Evolutionary conservation across 35 echinoderm and acorn worm genomes (phyloP), one percentile per base, ranked within the genome.

Genomic region (Heliocidaris erythrogramma): DNA sequence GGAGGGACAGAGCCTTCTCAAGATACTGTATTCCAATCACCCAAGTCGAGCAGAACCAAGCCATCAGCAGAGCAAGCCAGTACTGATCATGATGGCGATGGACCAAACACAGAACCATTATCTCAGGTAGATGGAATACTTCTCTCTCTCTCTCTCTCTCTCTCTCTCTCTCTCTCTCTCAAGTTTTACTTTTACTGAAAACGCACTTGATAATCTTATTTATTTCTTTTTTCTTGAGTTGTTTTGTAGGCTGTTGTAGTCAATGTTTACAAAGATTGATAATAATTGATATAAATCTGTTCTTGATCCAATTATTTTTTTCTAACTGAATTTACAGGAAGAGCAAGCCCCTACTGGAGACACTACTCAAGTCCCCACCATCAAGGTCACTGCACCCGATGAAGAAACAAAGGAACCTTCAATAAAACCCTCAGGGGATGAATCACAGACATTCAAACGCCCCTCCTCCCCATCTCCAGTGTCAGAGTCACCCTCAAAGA

Each of bases 71-170:
- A 92, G 7, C 30, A 92, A 52, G 50, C 91, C 91, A 92, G 90
- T 92, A 92, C 90, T 92, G 90, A 92, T 50, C 30, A 24, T 49
- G 91, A 59, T 59, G 50, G 17, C 49, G 47, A 92, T 50, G 91
- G 91, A 92, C 91, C 91, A 92, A 92, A 92, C 13, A 92, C 91
- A 92, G 31, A 92, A 92, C 47, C 49, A 9, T 52, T 49, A 92
- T 59, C 91, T 92, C 91, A 92, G 91, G 91, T 92, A 78, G 2
- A 78, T 78, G 2, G 27, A 78, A 21, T 78, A 24, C 52, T 14
- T 56, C 52, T 56, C 52, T 56, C 52, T 56, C 52, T 52, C 5
- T 13, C 49, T 52, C 49, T 52, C 49, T 52, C 65, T 78, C 65
- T 78, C 60, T 78, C 65, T 78, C 21, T 78, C 21, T 78, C 65